Base-by-base conservation (phyloP, 1,140 invertebrate genomes). In the Prorops nasuta region DNA sequence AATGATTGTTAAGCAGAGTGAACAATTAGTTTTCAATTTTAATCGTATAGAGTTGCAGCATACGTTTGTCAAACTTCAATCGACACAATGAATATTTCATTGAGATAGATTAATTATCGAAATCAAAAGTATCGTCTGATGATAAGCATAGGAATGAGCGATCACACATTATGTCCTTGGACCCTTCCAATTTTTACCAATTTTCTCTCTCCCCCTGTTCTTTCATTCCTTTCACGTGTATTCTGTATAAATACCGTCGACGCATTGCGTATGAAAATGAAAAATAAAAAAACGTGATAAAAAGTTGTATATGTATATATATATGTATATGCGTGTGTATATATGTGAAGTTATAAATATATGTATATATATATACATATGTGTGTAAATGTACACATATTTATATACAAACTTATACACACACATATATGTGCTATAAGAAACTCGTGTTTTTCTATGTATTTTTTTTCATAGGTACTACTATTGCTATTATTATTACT, bases 281-380 rank as follows among this genome's bases (percentile, higher is more conserved):
- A 51, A 59, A 63, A 51, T 21, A 34, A 52, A 38, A 63, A 54
- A 50, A 52, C 50, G 54, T 60, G 57, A 64, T 60, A 56, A 49
- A 52, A 21, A 15, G 21, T 10, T 31, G 51, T 49, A 60, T 50
- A 44, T 44, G 52, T 57, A 57, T 34, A 62, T 40, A 56, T 58
- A 56, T 49, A 54, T 54, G n/a, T n/a, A n/a, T n/a, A n/a, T n/a
- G n/a, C n/a, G n/a, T n/a, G n/a, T n/a, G n/a, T 10, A 6, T 28
- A 28, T 28, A 6, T 28, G 4, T 28, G 4, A 4, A 6, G 10
- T 6, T 6, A 6, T 4, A 10, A 28, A 10, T 28, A 6, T 40
- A 31, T 63, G 56, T 56, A 59, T 62, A 63, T 63, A 53, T 60
- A 59, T 63, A 53, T 63, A 59, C n/a, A n/a, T n/a, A n/a, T n/a